These are phyloP conservation scores for Leptobrachium ailaonicum DNA, from an alignment of 2,113 vertebrate genomes.

Conservation along the genomic window DNA sequence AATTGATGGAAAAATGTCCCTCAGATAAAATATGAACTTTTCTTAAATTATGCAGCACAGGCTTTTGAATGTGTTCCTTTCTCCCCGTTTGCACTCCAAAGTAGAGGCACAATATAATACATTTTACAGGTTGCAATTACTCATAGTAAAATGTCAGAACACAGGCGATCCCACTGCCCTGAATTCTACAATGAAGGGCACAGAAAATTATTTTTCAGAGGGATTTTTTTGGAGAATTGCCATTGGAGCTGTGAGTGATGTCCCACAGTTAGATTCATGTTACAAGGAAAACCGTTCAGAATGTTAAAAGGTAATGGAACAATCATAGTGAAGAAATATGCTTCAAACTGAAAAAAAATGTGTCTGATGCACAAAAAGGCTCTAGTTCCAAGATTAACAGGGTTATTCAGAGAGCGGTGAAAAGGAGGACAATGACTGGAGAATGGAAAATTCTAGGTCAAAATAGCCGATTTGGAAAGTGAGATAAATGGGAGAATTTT, in stretches of 20 bases:
- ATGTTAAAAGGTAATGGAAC: constrained; percentile 26
- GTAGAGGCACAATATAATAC: constrained; percentile 35
- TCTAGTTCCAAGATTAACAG: neutral
- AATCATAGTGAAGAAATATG: constrained; percentile 16
- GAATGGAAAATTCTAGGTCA: too few relatives aligned
- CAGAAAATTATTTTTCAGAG: constrained; percentile 43
- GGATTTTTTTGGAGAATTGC: constrained; percentile 28
- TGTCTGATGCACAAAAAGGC: neutral
- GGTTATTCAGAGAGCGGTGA: neutral
- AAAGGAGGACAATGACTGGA: too few relatives aligned
- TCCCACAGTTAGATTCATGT: constrained; percentile 38
- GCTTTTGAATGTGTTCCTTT: constrained; percentile 7
- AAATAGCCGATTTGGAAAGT: too few relatives aligned
- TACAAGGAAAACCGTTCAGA: constrained; percentile 36
- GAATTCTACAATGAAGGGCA: constrained; percentile 44
- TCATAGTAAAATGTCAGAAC: constrained; percentile 39
- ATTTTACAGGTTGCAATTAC: constrained; percentile 40
- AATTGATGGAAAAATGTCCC: constrained; percentile 1
- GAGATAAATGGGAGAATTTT: too few relatives aligned
- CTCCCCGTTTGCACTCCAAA: constrained; percentile 23
- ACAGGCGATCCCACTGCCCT: constrained; percentile 38
- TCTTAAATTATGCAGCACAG: constrained; percentile 9
- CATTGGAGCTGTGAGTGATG: constrained; percentile 33
- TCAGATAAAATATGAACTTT: constrained; percentile 13
- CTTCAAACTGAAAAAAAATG: neutral